Evolutionary conservation across 2,113 vertebrate species (phyloP).

Genomic region (Malurus alboscapulatus): DNA sequence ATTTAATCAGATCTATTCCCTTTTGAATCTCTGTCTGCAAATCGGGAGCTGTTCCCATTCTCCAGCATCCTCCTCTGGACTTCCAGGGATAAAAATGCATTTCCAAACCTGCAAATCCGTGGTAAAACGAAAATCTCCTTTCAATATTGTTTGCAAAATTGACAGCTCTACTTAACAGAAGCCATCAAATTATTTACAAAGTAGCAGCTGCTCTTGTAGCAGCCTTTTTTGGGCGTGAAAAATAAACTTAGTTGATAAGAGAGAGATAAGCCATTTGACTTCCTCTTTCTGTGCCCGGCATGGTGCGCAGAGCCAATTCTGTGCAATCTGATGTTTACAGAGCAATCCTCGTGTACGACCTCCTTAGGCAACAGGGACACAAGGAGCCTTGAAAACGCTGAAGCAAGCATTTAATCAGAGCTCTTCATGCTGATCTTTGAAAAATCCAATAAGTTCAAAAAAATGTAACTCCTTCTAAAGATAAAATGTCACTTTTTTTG

Average conservation of each 20-base stretch:
- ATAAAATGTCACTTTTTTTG: conserved; percentile 44
- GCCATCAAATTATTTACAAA: conserved; percentile 77
- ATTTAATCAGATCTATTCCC: conserved; percentile 28
- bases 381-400: conserved; percentile 61
- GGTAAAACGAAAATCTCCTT: conserved; percentile 66
- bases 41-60: neutral
- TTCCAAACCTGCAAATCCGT: conserved; percentile 44
- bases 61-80: conserved; percentile 30
- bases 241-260: conserved; percentile 75
- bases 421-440: conserved; percentile 69
- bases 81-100: conserved; percentile 56
- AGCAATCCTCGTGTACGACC: conserved; percentile 56
- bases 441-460: conserved; percentile 65
- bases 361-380: conserved; percentile 71
- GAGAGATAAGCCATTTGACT: conserved; percentile 70
- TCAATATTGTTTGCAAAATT: conserved; percentile 63
- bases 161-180: conserved; percentile 71
- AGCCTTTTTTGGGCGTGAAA: conserved; percentile 65
- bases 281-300: conserved; percentile 49
- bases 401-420: conserved; percentile 69
- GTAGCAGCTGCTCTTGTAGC: conserved; percentile 66
- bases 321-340: conserved; percentile 72
- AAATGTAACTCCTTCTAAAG: conserved; percentile 65
- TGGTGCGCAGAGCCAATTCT: conserved; percentile 57
- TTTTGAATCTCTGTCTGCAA: conserved; percentile 30